These are phyloP conservation scores for Premnoplex brunnescens DNA, from an alignment of 2,797 vertebrate genomes.

Conservation along the genomic window DNA sequence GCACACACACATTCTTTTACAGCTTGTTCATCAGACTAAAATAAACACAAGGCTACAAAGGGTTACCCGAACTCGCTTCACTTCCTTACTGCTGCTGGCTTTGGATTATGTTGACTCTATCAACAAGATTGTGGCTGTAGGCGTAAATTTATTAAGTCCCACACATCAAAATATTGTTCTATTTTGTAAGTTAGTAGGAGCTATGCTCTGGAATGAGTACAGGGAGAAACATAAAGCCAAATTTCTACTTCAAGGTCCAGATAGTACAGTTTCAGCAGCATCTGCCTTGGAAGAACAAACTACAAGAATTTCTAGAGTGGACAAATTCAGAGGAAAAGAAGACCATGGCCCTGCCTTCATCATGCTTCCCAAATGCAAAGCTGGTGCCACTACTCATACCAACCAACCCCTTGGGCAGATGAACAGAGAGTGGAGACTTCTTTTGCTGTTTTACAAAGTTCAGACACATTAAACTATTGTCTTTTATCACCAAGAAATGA, in stretches of 20 bases:
- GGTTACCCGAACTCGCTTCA: not conserved
- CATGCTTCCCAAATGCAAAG: not conserved
- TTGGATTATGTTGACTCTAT: slow-evolving; percentile 20
- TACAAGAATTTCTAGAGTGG: not conserved
- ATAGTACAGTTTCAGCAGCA: not conserved
- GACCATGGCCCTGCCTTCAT: not conserved
- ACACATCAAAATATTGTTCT: slow-evolving; percentile 35
- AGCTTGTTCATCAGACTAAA: slow-evolving; percentile 33
- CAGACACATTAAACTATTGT: not conserved
- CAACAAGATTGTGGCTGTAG: slow-evolving; percentile 14
- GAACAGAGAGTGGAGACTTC: not conserved
- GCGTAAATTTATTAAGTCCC: slow-evolving; percentile 32
- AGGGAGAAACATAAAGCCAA: not conserved
- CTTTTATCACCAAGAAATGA: not conserved
- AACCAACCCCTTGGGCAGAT: not conserved
- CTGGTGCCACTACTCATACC: not conserved
- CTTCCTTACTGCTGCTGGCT: slow-evolving; percentile 20
- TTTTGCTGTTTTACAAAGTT: not conserved
- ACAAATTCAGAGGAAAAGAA: not conserved
- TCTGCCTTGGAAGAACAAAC: not conserved
- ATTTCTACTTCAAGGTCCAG: not conserved
- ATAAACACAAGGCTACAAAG: slow-evolving; percentile 12
- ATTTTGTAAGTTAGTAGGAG: slow-evolving; percentile 9
- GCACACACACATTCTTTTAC: slow-evolving; percentile 8
- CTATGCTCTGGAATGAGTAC: slow-evolving; percentile 3